Base-by-base conservation (phyloP, 2,888 invertebrate species). In the Stenchaetothrips biformis region DNA sequence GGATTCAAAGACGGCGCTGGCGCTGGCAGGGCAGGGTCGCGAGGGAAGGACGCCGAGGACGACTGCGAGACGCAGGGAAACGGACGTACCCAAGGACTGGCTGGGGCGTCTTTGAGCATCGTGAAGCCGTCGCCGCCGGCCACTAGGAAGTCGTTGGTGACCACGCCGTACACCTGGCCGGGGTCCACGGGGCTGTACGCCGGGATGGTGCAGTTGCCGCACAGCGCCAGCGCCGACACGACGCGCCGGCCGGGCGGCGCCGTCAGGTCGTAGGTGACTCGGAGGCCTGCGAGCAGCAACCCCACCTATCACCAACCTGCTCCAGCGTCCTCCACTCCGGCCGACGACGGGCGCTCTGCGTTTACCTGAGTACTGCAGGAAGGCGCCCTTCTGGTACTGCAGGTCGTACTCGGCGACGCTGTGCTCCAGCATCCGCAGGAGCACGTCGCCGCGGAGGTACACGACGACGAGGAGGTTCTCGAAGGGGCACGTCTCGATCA, bases 331-430 rank as follows among this genome's bases (percentile, higher is more conserved):
- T 2, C 37, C 37, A 37, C 37, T 2, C 37, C 37, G 4, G 37
- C 37, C 37, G 37, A 1, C 37, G n/a, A n/a, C 4, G 37, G 37
- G 2, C 37, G 2, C 2, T 4, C 37, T 37, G 37, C n/a, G 37
- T 37, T 49, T 85, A 88, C 96, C 96, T 21, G 97, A 95, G 81
- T 93, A 88, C 88, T 97, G 97, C 8, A 97, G 88, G 85, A 96
- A 97, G 82, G 92, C 92, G 0, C 96, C 21, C 7, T 87, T 89
- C 2, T 67, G 67, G 48, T 49, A 47, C 47, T 89, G 87, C n/a
- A 86, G 85, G 80, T 89, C 88, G 82, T 87, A 87, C 1, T 85
- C 84, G 0, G 86, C 85, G 0, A 94, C 94, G 0, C 92, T 89
- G 85, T 90, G 90, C 85, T 95, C 95, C 6, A 95, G 87, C 84